A percentile compares a stretch with the other conserved stretches of the same genome.
Evolutionary conservation across 1,140 invertebrate genomes (phyloP).

Genomic region (Phocides pigmalion): DNA sequence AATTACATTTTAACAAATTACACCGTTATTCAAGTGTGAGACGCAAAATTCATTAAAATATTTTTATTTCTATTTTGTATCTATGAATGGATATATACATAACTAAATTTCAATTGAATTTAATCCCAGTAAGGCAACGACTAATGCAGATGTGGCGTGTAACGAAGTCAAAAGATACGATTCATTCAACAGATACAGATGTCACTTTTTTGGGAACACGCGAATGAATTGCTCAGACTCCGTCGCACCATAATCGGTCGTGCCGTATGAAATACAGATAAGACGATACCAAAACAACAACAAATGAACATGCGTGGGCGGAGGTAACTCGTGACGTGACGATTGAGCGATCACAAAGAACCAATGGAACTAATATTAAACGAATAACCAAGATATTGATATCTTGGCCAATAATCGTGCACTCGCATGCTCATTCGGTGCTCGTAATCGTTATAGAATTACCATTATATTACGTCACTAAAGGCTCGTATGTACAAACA

Average conservation of each 20-base stretch:
- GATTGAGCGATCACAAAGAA: constrained; percentile 25
- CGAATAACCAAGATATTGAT: constrained; percentile 18
- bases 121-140: too few species aligned
- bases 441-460: constrained; percentile 42
- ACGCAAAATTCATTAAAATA: too few species aligned
- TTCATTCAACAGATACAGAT: constrained; percentile 32
- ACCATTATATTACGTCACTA: constrained; percentile 52
- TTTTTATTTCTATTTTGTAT: too few species aligned
- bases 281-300: constrained; percentile 63
- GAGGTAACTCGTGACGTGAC: constrained; percentile 35
- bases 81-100: too few species aligned
- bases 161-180: too few species aligned
- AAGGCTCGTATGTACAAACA: constrained; percentile 63
- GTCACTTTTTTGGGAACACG: constrained; percentile 36
- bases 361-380: constrained; percentile 5
- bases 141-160: too few species aligned
- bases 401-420: constrained; percentile 45
- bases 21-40: too few species aligned
- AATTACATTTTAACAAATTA: too few species aligned
- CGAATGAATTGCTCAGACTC: constrained; percentile 58
- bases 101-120: too few species aligned
- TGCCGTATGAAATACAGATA: constrained; percentile 65
- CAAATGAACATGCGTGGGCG: constrained; percentile 77
- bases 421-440: constrained; percentile 76
- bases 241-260: constrained; percentile 51